These are phyloP conservation scores for Heterodera filipjevi DNA, from an alignment of 2,888 invertebrate genomes.

Conservation along the genomic window DNA sequence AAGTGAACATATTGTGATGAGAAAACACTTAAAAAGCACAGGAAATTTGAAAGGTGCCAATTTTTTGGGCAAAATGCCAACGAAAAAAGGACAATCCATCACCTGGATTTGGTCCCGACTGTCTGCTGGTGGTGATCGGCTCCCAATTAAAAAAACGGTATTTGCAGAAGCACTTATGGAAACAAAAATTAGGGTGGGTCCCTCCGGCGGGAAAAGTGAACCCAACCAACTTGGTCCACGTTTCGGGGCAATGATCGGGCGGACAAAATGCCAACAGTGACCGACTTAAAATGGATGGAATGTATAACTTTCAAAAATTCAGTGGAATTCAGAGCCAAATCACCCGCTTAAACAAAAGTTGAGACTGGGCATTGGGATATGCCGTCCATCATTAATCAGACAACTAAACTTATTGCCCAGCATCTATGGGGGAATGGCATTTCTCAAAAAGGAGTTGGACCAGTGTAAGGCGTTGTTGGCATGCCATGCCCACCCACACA, in stretches of 20 bases:
- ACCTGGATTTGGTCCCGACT: slow-evolving; percentile 67
- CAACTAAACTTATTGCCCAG: too few species aligned
- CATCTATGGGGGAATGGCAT: too few species aligned
- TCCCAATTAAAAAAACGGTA: slow-evolving; percentile 69
- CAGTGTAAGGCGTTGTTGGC: slow-evolving; percentile 66
- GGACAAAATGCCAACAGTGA: slow-evolving; percentile 69
- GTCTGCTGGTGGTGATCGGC: slow-evolving; percentile 58
- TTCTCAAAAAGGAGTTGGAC: too few species aligned
- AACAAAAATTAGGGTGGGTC: not conserved
- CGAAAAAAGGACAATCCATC: not conserved
- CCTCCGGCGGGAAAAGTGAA: too few species aligned
- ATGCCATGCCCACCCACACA: slow-evolving; percentile 48
- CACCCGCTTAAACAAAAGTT: too few species aligned
- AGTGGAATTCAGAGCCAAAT: too few species aligned
- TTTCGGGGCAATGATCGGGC: slow-evolving; percentile 69
- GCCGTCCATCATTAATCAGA: too few species aligned
- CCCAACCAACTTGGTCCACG: slow-evolving; percentile 67
- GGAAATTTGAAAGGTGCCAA: not conserved
- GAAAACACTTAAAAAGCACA: slow-evolving; percentile 65
- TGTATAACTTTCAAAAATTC: too few species aligned
- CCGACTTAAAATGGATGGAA: slow-evolving; percentile 64
- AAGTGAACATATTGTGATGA: slow-evolving; percentile 67
- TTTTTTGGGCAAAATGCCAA: not conserved
- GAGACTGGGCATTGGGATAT: too few species aligned
- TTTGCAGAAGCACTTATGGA: slow-evolving; percentile 60